These are phyloP conservation scores for Euglossa dilemma DNA, from an alignment of 1,140 invertebrate genomes.

Conservation along the genomic window DNA sequence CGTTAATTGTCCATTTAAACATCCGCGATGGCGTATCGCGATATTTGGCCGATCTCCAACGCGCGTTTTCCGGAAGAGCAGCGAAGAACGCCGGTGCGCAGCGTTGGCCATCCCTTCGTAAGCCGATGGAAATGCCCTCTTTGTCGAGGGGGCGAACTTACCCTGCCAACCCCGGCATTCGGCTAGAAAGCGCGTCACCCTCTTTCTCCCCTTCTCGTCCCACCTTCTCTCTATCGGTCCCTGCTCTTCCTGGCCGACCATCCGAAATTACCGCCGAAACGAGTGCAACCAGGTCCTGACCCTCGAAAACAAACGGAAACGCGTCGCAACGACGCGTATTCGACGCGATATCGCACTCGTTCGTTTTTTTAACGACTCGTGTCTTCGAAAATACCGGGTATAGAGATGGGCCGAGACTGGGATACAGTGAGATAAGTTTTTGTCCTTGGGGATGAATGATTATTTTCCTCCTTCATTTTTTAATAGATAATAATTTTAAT, in stretches of 20 bases:
- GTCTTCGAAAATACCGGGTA: not conserved
- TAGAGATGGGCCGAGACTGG: no score
- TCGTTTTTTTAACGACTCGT: not conserved
- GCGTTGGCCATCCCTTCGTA: not conserved
- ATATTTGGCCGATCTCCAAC: slow-evolving; percentile 46
- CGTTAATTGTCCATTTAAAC: slow-evolving; percentile 38
- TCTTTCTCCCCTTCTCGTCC: not conserved
- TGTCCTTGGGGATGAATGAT: not conserved
- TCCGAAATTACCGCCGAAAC: slow-evolving; percentile 19
- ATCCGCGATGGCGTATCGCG: slow-evolving; percentile 7
- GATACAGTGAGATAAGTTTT: not conserved
- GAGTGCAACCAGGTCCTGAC: slow-evolving; percentile 5
- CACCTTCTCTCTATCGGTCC: not conserved
- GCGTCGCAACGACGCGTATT: not conserved
- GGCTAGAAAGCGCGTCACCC: slow-evolving; percentile 42
- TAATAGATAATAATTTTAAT: no score
- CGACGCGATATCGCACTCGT: not conserved
- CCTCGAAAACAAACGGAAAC: slow-evolving; percentile 23
- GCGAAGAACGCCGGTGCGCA: slow-evolving; percentile 15
- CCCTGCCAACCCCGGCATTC: slow-evolving; percentile 47
- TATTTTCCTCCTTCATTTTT: no score
- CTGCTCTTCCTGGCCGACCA: not conserved
- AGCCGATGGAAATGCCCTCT: slow-evolving; percentile 55
- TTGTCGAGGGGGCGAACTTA: slow-evolving; percentile 50
- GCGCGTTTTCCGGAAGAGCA: slow-evolving; percentile 44